A percentile compares a stretch with the other conserved stretches of the same genome.
Conservation (phyloP, 2,888 invertebrate genomes). For the Netelia inedita region DNA sequence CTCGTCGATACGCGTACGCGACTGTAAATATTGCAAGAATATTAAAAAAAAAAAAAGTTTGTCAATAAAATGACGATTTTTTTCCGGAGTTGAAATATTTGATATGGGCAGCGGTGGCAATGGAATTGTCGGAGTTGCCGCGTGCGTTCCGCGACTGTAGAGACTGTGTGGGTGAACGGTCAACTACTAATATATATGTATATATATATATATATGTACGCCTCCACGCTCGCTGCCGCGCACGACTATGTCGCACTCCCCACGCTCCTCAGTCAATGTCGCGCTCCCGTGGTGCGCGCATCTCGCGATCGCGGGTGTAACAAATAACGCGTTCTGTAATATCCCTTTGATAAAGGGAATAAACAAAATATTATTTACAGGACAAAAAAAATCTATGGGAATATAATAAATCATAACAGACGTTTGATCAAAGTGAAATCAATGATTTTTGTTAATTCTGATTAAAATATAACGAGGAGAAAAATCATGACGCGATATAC, state of each 20-base stretch:
- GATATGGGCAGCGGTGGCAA: slow-evolving; percentile 12
- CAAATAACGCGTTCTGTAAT: slow-evolving; percentile 44
- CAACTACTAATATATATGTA: slow-evolving; percentile 7
- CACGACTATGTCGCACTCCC: slow-evolving; percentile 29
- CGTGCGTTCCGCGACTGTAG: slow-evolving; percentile 36
- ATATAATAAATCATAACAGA: neutral
- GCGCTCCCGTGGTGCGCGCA: slow-evolving; percentile 68
- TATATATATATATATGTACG: slow-evolving; percentile 21
- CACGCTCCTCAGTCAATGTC: slow-evolving; percentile 70
- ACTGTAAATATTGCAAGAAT: neutral
- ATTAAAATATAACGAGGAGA: neutral
- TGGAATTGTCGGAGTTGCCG: slow-evolving; percentile 29
- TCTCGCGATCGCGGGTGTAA: slow-evolving; percentile 50
- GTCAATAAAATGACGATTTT: neutral
- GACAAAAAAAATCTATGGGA: slow-evolving; percentile 7
- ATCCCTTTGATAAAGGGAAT: neutral
- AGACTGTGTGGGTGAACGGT: slow-evolving; percentile 46
- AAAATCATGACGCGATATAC: neutral
- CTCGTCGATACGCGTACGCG: neutral
- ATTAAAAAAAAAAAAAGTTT: slow-evolving; percentile 3
- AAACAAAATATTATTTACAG: slow-evolving; percentile 3
- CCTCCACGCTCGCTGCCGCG: slow-evolving; percentile 54
- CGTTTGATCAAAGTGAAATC: neutral
- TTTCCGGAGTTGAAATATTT: slow-evolving; percentile 6
- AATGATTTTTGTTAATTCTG: neutral